Conservation (phyloP, 2,888 invertebrate genomes). For the Zygaena filipendulae region DNA sequence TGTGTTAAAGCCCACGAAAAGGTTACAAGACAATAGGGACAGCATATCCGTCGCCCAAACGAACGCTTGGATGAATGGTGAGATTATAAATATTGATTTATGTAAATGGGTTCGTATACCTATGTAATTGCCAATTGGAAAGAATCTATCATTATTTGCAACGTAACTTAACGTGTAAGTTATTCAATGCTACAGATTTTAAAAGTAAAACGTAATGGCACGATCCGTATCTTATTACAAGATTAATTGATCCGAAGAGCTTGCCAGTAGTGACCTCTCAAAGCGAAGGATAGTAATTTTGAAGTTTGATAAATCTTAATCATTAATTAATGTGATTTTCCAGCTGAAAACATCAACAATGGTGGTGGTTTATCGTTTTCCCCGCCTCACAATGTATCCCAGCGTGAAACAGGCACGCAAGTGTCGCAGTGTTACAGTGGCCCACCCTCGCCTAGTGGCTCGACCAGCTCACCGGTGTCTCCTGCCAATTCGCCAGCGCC, state of each 20-base stretch:
- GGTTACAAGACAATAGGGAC: conserved; percentile 79
- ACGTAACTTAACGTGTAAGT: too few species aligned
- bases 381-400: conserved; percentile 78
- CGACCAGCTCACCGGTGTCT: conserved; percentile 69
- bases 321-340: too few species aligned
- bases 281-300: too few species aligned
- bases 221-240: too few species aligned
- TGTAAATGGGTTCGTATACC: conserved; percentile 8
- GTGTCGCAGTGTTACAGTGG: conserved; percentile 84
- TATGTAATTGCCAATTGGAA: too few species aligned
- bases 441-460: conserved; percentile 82
- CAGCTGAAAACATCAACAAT: conserved; percentile 81
- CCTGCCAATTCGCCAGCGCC: conserved; percentile 60
- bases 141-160: too few species aligned
- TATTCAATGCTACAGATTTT: too few species aligned
- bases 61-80: conserved; percentile 89
- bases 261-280: too few species aligned
- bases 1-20: conserved; percentile 78
- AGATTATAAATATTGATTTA: conserved; percentile 52
- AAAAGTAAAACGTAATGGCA: too few species aligned
- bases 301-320: too few species aligned
- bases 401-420: conserved; percentile 73
- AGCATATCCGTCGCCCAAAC: conserved; percentile 82
- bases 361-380: conserved; percentile 77
- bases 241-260: too few species aligned